Evolutionary conservation across 2,888 invertebrate genomes (phyloP), one percentile per base, ranked within the genome.

Genomic region (Pyrrhia umbra): DNA sequence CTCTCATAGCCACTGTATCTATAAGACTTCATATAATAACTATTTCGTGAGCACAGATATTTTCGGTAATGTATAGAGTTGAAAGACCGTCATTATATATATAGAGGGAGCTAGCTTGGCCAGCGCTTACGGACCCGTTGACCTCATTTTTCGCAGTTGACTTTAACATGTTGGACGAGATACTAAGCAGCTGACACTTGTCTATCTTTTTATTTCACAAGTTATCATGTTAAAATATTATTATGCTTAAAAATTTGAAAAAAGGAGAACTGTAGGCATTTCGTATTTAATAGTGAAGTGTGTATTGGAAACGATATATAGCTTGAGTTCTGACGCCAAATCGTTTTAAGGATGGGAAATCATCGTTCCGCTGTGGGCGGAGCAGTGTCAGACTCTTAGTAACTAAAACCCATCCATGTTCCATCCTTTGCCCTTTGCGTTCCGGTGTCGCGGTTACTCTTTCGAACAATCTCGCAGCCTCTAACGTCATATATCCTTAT

Each of bases 111-210:
- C 55, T 55, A 60, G 55, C 55, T 39, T 47, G 51, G 15, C 52
- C 56, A 47, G 39, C 42, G 70, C 56, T 71, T 49, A 60, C 40
- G 18, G 27, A 13, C 52, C 49, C 51, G 37, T 71, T 57, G 60
- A 66, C 72, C 66, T 54, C 40, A 57, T 66, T 71, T 70, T 60
- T 50, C 23, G 39, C 45, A 42, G 65, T 59, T 71, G 59, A 56
- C 66, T 66, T 60, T 43, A 70, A 54, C 43, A 30, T 42, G 52
- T 56, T 40, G 43, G 25, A 8, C 27, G 18, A 39, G 16, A 30
- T 45, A 54, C 16, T 60, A 56, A 71, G 34, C n/a, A 52, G 34
- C 43, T 60, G 66, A 25, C 39, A 40, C 16, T 68, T 37, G 49
- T 8, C 8, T 27, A 18, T 21, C 15, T 39, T 43, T 55, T 54